phyloP scores from a whole-genome alignment of 2,888 invertebrate species.

The Venustoraphidia nigricollis region DNA sequence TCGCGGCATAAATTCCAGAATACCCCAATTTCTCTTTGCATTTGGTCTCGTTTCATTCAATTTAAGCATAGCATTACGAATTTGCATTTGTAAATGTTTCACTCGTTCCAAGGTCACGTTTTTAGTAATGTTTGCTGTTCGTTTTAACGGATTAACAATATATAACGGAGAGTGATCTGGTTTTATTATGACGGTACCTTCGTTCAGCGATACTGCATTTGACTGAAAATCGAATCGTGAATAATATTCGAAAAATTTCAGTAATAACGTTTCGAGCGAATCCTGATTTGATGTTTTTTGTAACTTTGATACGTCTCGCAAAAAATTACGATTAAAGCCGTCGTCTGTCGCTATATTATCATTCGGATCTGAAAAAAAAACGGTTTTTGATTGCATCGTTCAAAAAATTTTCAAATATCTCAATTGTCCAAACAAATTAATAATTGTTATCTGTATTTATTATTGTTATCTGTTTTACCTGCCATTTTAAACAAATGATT shows the following conservation, averaged over 20 bases:
- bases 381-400: background rate
- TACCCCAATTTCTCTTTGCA: too few species aligned
- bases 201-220: conserved; percentile 58
- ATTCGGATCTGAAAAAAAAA: conserved; percentile 28
- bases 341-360: conserved; percentile 52
- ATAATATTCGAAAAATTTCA: conserved; percentile 71
- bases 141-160: conserved; percentile 73
- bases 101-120: conserved; percentile 66
- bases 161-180: conserved; percentile 57
- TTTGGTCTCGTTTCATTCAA: too few species aligned
- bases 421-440: too few species aligned
- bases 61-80: conserved; percentile 36
- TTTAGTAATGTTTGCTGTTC: conserved; percentile 65
- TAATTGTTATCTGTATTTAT: too few species aligned
- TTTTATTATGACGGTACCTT: conserved; percentile 47
- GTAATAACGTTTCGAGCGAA: conserved; percentile 43
- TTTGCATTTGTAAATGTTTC: conserved; percentile 43
- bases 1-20: too few species aligned
- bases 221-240: conserved; percentile 61
- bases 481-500: conserved; percentile 37
- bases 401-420: too few species aligned
- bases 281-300: conserved; percentile 32
- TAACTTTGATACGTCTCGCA: conserved; percentile 42
- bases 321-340: conserved; percentile 60
- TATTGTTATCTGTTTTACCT: conserved; percentile 23